Conservation (phyloP, 2,888 invertebrate species). For the Vanessa cardui region DNA sequence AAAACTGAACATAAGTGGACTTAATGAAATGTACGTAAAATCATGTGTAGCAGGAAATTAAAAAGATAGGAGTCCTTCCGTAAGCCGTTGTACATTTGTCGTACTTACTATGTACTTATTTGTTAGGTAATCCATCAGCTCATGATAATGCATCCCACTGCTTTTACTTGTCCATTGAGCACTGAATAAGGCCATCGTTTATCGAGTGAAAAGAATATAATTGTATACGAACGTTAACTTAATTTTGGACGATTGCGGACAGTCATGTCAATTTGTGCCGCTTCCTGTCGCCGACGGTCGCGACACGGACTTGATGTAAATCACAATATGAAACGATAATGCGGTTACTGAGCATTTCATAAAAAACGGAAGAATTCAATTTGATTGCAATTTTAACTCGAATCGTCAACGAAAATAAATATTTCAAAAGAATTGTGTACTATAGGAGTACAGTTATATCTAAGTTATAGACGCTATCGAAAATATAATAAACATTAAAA, state of each 20-base stretch:
- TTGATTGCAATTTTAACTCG: neutral
- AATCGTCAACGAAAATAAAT: neutral
- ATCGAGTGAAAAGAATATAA: constrained; percentile 36
- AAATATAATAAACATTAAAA: neutral
- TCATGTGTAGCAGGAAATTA: too few species aligned
- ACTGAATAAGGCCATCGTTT: constrained; percentile 30
- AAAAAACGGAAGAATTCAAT: constrained; percentile 31
- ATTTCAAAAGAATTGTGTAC: too few species aligned
- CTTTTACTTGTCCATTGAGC: constrained; percentile 14
- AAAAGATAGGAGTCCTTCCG: too few species aligned
- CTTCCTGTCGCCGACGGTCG: constrained; percentile 31
- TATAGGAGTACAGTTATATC: too few species aligned
- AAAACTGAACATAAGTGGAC: too few species aligned
- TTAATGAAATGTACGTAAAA: too few species aligned
- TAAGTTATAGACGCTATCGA: neutral
- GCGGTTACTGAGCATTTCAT: constrained; percentile 38
- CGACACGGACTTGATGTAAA: constrained; percentile 15
- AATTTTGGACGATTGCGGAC: constrained; percentile 40
- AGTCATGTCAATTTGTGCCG: constrained; percentile 41
- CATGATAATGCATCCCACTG: neutral
- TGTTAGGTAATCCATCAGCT: too few species aligned
- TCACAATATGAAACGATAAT: constrained; percentile 40
- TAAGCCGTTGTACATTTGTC: too few species aligned
- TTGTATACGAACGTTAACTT: constrained; percentile 42
- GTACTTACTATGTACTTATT: too few species aligned